Evolutionary conservation across 2,888 invertebrate genomes (phyloP).

Genomic region (Tipula vernalis): DNA sequence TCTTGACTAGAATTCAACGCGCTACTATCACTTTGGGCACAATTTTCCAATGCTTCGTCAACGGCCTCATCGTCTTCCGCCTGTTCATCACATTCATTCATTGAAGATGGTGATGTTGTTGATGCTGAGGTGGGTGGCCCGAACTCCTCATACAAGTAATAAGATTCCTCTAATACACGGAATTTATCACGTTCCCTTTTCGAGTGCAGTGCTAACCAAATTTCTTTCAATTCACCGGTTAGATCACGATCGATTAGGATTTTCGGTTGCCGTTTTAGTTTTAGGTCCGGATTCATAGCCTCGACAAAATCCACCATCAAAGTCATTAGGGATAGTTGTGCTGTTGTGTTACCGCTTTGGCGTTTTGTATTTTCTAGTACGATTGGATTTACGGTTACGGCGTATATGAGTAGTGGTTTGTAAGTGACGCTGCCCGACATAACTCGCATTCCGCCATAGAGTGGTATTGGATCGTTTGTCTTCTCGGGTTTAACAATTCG

Average conservation of each 20-base stretch:
- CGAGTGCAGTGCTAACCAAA: constrained; percentile 57
- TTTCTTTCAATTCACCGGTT: constrained; percentile 59
- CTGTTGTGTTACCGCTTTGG: constrained; percentile 50
- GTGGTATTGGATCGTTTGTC: constrained; percentile 51
- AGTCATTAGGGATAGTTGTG: constrained; percentile 52
- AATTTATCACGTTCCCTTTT: constrained; percentile 39
- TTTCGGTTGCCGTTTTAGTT: constrained; percentile 42
- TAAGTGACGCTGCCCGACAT: constrained; percentile 15
- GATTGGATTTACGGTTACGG: constrained; percentile 61
- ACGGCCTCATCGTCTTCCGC: not conserved
- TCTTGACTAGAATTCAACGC: not conserved
- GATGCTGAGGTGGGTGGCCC: constrained; percentile 14
- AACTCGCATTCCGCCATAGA: constrained; percentile 62
- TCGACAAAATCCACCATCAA: constrained; percentile 59
- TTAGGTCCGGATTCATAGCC: constrained; percentile 54
- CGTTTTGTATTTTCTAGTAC: constrained; percentile 55
- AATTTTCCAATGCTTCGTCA: not conserved
- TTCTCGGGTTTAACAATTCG: constrained; percentile 54
- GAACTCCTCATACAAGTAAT: constrained; percentile 20
- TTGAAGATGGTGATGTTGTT: not conserved
- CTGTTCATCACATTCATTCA: not conserved
- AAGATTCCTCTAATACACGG: constrained; percentile 9
- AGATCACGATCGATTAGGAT: constrained; percentile 56
- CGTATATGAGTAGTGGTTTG: constrained; percentile 46
- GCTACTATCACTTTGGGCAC: not conserved